phyloP scores from a whole-genome alignment of 2,797 vertebrate genomes.

The Myotis planiceps region DNA sequence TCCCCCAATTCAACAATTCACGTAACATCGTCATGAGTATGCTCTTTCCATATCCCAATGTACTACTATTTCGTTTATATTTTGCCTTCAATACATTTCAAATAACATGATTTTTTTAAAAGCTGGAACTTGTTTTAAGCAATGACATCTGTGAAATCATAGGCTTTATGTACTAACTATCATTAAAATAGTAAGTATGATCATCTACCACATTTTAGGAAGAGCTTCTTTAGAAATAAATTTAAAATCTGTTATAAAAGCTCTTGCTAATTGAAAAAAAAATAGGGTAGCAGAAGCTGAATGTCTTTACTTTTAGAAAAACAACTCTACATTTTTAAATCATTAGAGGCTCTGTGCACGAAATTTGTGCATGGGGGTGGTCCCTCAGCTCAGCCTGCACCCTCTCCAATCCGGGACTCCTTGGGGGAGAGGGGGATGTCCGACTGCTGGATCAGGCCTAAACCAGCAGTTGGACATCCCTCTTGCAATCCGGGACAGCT shows the following conservation, averaged over 20 bases:
- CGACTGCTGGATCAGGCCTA: no score
- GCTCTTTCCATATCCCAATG: neutral
- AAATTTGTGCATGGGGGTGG: no score
- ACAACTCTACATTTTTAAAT: neutral
- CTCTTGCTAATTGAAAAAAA: neutral
- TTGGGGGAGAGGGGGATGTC: no score
- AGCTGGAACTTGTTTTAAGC: slow-evolving; percentile 6
- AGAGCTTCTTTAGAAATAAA: neutral
- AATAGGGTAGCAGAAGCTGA: neutral
- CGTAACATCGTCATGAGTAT: neutral
- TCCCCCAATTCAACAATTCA: neutral
- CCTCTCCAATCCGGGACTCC: no score
- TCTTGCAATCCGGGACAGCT: no score
- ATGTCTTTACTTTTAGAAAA: neutral
- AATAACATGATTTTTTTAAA: neutral
- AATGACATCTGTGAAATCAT: neutral
- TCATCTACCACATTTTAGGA: neutral
- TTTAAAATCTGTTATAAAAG: neutral
- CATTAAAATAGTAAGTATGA: neutral
- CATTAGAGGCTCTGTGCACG: neutral
- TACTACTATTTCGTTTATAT: neutral
- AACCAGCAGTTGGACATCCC: no score
- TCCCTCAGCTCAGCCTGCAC: no score
- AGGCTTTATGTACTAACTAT: neutral
- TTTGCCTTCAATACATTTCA: neutral